Percentiles rank a stretch among this genome's conserved stretches.
These are phyloP conservation scores for Galerucella nymphaeae DNA, from an alignment of 2,888 invertebrate species.

Conservation along the genomic window DNA sequence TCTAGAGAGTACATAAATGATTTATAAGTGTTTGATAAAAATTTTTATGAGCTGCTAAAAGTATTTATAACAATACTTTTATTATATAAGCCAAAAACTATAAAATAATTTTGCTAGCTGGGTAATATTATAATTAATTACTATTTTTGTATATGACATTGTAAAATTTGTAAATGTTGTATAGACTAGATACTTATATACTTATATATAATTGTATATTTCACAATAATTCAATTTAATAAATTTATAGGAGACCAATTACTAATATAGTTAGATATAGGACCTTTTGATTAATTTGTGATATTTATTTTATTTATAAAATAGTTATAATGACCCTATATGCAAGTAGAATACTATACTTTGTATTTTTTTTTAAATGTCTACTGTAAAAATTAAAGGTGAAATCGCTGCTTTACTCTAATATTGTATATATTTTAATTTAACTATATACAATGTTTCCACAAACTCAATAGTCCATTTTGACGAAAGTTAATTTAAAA, in stretches of 20 bases:
- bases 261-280: conserved; percentile 49
- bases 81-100: too few species aligned
- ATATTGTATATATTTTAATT: background rate
- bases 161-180: conserved; percentile 30
- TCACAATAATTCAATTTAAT: background rate
- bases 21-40: too few species aligned
- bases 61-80: too few species aligned
- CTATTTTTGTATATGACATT: conserved; percentile 7
- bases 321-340: background rate
- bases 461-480: too few species aligned
- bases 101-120: too few species aligned
- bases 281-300: background rate
- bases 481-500: background rate
- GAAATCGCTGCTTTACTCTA: too few species aligned
- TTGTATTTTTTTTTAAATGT: too few species aligned
- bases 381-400: too few species aligned
- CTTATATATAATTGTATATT: conserved; percentile 21
- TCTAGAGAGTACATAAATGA: too few species aligned
- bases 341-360: too few species aligned
- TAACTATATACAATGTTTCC: background rate
- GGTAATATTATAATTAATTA: background rate
- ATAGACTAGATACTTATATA: conserved; percentile 10
- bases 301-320: conserved; percentile 6
- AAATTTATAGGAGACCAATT: background rate
- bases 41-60: too few species aligned